Evolutionary conservation across 1,140 invertebrate genomes (phyloP).

Genomic region (Drosophila neocordata): DNA sequence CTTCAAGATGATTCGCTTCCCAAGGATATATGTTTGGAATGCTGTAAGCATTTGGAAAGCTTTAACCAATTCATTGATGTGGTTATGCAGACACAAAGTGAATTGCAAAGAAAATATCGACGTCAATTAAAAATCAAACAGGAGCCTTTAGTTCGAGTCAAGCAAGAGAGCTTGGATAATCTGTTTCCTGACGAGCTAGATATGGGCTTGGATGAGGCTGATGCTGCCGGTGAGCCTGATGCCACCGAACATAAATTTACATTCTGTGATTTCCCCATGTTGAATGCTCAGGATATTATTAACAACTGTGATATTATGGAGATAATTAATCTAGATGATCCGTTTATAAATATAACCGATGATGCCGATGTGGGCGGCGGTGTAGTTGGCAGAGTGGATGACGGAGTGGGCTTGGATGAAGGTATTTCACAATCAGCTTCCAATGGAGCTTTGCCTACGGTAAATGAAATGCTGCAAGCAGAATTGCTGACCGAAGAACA

Average conservation of each 20-base stretch:
- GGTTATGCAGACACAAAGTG: conserved; percentile 72
- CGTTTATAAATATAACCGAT: conserved; percentile 77
- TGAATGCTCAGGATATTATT: conserved; percentile 77
- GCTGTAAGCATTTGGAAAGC: conserved; percentile 57
- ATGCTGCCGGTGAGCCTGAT: conserved; percentile 48
- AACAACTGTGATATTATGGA: conserved; percentile 82
- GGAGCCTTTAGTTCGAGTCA: conserved; percentile 72
- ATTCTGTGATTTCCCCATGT: conserved; percentile 76
- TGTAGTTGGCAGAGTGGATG: conserved; percentile 1
- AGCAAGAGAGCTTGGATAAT: conserved; percentile 74
- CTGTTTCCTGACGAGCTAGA: conserved; percentile 74
- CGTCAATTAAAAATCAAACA: conserved; percentile 78
- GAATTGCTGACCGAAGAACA: conserved; percentile 75
- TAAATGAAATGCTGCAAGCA: conserved; percentile 63
- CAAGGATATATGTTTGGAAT: conserved; percentile 70
- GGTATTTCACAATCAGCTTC: neutral
- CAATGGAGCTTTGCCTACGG: conserved; percentile 17
- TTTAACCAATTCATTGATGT: conserved; percentile 73
- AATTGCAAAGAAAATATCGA: conserved; percentile 69
- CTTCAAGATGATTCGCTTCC: conserved; percentile 74
- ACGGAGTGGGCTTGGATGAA: neutral
- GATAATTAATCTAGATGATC: conserved; percentile 79
- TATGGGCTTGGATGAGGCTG: conserved; percentile 67
- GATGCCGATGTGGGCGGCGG: conserved; percentile 59
- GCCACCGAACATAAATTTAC: conserved; percentile 76